phyloP scores from a whole-genome alignment of 2,797 vertebrate species.

The Spea hammondii region DNA sequence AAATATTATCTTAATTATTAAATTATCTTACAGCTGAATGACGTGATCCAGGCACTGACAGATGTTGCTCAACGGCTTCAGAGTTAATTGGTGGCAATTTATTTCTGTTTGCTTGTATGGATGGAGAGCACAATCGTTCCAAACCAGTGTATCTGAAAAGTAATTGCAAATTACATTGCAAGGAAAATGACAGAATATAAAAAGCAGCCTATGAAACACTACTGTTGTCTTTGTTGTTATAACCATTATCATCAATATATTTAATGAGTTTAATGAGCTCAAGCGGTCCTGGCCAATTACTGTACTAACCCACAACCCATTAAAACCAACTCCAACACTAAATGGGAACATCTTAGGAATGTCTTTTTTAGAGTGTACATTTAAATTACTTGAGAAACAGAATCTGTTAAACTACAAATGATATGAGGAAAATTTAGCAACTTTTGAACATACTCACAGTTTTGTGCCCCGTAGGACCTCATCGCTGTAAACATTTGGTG shows the following conservation, averaged over 20 bases:
- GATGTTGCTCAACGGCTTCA: slow-evolving; percentile 59
- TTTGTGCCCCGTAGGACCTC: slow-evolving; percentile 71
- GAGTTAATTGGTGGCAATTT: slow-evolving; percentile 71
- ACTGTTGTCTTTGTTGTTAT: too few species aligned
- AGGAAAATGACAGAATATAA: background rate
- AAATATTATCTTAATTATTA: too few species aligned
- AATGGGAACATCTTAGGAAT: too few species aligned
- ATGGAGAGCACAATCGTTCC: slow-evolving; percentile 61
- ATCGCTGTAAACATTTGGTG: slow-evolving; percentile 60
- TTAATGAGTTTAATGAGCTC: too few species aligned
- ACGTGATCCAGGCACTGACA: slow-evolving; percentile 55
- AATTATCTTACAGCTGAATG: slow-evolving; percentile 66
- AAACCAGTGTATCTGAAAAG: slow-evolving; percentile 63
- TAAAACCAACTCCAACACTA: too few species aligned
- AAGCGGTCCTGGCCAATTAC: too few species aligned
- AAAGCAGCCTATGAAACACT: too few species aligned
- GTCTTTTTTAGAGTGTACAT: too few species aligned
- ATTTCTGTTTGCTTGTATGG: slow-evolving; percentile 51
- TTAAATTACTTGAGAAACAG: too few species aligned
- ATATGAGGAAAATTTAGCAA: background rate
- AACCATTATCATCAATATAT: too few species aligned
- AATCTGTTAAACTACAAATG: too few species aligned
- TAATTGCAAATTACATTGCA: background rate
- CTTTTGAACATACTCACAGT: slow-evolving; percentile 61
- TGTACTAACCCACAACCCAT: too few species aligned